Percentiles rank a stretch among this genome's conserved stretches.
Evolutionary conservation across 2,113 vertebrate genomes (phyloP).

Genomic region (Muntiacus muntjak): DNA sequence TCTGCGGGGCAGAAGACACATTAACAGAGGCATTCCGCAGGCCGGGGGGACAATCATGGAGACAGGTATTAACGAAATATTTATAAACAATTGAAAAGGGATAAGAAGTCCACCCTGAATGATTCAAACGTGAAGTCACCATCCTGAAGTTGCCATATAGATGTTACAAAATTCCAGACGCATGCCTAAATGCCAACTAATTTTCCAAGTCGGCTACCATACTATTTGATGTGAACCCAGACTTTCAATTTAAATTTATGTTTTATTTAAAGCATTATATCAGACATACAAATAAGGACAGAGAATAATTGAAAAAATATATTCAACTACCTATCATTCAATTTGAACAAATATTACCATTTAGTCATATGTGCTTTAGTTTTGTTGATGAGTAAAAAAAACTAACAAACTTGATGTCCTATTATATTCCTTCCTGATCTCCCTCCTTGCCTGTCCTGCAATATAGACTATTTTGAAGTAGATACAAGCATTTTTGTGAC

Average conservation of each 20-base stretch:
- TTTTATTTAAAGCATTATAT: background rate
- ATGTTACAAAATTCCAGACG: background rate
- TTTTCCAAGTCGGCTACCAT: background rate
- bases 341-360: background rate
- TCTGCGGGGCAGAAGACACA: conserved; percentile 78
- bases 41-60: background rate
- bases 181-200: background rate
- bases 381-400: background rate
- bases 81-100: background rate
- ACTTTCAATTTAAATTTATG: background rate
- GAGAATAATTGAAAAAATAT: background rate
- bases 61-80: background rate
- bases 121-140: background rate
- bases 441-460: background rate
- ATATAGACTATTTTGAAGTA: background rate
- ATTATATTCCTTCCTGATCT: background rate
- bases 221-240: background rate
- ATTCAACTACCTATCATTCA: background rate
- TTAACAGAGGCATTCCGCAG: background rate
- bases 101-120: background rate
- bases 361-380: background rate
- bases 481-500: background rate
- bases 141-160: background rate
- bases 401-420: background rate
- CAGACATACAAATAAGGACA: background rate